phyloP scores from a whole-genome alignment of 2,888 invertebrate species.

The Agonum fuliginosum region DNA sequence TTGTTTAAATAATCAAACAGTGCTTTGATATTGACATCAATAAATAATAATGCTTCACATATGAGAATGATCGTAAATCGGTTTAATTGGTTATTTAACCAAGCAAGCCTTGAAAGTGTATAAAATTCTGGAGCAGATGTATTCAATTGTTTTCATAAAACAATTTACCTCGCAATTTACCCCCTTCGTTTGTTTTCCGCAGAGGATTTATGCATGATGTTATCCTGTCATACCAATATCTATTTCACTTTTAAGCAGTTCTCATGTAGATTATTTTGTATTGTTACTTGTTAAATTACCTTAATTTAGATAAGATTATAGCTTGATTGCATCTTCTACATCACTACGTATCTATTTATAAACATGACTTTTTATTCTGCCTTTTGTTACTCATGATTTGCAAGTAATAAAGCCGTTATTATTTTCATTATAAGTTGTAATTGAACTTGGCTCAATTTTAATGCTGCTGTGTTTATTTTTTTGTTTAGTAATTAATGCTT shows the following conservation, averaged over 20 bases:
- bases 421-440: slow-evolving; percentile 34
- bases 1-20: slow-evolving; percentile 17
- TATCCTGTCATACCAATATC: slow-evolving; percentile 9
- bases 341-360: slow-evolving; percentile 21
- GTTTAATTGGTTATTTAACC: slow-evolving; percentile 23
- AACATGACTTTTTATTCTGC: slow-evolving; percentile 35
- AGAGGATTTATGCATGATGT: not conserved
- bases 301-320: slow-evolving; percentile 33
- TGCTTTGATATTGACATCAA: slow-evolving; percentile 37
- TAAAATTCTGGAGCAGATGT: not conserved
- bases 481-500: slow-evolving; percentile 29
- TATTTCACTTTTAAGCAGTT: not conserved
- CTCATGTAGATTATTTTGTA: slow-evolving; percentile 3
- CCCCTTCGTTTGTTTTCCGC: too few relatives aligned
- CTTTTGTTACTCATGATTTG: slow-evolving; percentile 39
- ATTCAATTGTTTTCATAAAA: not conserved
- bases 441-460: slow-evolving; percentile 7
- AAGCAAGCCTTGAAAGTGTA: not conserved
- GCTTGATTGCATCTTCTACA: slow-evolving; percentile 5
- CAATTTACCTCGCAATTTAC: not conserved
- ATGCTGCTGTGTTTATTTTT: too few relatives aligned
- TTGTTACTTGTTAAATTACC: slow-evolving; percentile 25
- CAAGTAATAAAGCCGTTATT: slow-evolving; percentile 39
- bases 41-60: not conserved
- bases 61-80: not conserved